These are phyloP conservation scores for Pedionomus torquatus DNA, from an alignment of 2,113 vertebrate genomes.

Conservation along the genomic window DNA sequence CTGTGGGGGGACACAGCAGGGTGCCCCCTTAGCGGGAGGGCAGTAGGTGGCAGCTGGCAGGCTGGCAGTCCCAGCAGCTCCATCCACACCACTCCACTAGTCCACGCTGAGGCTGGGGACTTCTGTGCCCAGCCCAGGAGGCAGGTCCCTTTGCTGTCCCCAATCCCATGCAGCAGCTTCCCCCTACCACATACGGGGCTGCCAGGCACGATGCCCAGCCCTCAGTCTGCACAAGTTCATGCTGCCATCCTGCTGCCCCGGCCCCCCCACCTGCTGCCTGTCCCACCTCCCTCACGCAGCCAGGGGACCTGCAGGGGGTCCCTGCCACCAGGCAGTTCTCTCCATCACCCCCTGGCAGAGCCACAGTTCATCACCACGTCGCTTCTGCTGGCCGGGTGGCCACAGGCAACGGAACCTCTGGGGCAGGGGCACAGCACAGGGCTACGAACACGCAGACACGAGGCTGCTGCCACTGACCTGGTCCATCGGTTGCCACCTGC, in stretches of 20 bases:
- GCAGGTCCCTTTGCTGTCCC: neutral
- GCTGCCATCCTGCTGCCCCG: neutral
- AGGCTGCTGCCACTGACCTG: neutral
- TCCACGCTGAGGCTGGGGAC: accelerated
- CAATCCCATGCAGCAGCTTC: accelerated
- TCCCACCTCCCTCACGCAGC: neutral
- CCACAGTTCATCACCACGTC: neutral
- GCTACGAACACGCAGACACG: accelerated
- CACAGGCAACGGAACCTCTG: neutral
- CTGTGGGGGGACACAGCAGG: neutral
- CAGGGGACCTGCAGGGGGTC: neutral
- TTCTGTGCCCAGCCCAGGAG: neutral
- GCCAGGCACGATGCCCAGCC: neutral
- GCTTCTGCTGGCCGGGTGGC: neutral
- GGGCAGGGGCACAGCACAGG: accelerated
- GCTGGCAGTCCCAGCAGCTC: neutral
- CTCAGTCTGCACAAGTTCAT: neutral
- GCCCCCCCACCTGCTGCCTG: neutral
- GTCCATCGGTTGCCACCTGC: accelerated
- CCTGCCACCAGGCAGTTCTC: neutral
- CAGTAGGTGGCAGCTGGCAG: neutral
- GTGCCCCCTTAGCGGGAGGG: neutral
- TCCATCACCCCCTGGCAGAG: neutral
- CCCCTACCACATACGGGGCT: accelerated
- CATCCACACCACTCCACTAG: accelerated